Percentiles rank a stretch among this genome's conserved stretches.
phyloP scores from a whole-genome alignment of 2,888 invertebrate genomes.

The Plebejus melissa region DNA sequence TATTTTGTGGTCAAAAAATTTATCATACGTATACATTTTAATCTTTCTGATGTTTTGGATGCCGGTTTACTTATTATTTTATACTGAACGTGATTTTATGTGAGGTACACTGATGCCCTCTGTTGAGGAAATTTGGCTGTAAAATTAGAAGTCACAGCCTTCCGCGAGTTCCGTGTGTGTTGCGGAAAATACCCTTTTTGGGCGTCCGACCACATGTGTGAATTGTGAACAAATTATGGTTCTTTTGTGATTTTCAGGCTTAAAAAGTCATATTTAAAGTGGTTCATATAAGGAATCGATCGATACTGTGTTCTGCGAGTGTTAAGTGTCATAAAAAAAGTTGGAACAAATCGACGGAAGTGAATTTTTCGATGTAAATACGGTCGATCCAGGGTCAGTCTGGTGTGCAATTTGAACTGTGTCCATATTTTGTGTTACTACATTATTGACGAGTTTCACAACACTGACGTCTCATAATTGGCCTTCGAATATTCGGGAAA shows the following conservation, averaged over 20 bases:
- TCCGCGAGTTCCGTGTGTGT: constrained; percentile 77
- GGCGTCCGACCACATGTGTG: constrained; percentile 85
- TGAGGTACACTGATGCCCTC: constrained; percentile 60
- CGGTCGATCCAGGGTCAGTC: constrained; percentile 72
- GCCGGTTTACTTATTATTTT: constrained; percentile 31
- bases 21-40: not conserved
- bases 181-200: constrained; percentile 83
- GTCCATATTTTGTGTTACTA: constrained; percentile 58
- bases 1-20: not conserved
- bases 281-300: constrained; percentile 54
- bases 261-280: constrained; percentile 55
- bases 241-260: constrained; percentile 65
- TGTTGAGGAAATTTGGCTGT: constrained; percentile 60
- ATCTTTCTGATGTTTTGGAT: not conserved
- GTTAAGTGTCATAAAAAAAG: constrained; percentile 59
- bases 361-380: constrained; percentile 78
- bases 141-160: constrained; percentile 77
- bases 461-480: constrained; percentile 49
- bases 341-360: constrained; percentile 68
- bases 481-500: constrained; percentile 56
- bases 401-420: constrained; percentile 67
- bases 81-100: constrained; percentile 51
- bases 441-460: constrained; percentile 47
- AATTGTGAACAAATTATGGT: constrained; percentile 76
- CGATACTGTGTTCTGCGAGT: constrained; percentile 58